These are phyloP conservation scores for Halisarca cf. caerulea DNA, from an alignment of 37 sponge, comb jelly and placozoan species.

Conservation along the genomic window DNA sequence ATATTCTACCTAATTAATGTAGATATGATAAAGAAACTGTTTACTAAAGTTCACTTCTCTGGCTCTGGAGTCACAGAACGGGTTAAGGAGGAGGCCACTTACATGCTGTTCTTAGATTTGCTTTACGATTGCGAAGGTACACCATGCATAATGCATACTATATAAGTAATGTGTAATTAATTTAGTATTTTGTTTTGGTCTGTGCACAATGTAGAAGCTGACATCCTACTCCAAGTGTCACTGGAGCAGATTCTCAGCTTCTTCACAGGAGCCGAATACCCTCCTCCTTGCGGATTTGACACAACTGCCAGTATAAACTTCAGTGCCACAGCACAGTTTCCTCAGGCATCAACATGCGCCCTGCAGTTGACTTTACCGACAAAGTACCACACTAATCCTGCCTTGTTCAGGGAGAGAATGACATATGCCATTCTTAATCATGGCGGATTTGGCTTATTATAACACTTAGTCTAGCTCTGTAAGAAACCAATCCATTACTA, in stretches of 20 bases:
- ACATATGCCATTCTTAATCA: constrained; percentile 3
- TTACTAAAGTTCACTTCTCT: neutral
- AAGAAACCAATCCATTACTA: too few relatives aligned
- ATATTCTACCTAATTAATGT: too few relatives aligned
- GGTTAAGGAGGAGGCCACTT: neutral
- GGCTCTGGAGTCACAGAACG: neutral
- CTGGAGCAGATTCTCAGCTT: constrained; percentile 15
- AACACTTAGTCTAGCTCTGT: too few relatives aligned
- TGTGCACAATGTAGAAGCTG: neutral
- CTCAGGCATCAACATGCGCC: constrained; percentile 12
- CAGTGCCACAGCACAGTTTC: neutral
- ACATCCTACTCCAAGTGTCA: neutral
- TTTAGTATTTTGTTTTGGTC: too few relatives aligned
- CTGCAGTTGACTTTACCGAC: constrained; percentile 19
- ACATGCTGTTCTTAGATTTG: constrained; percentile 6
- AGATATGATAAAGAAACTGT: neutral
- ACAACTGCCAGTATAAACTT: neutral
- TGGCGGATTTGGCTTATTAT: constrained; percentile 37
- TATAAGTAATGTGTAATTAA: too few relatives aligned
- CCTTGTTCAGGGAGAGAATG: constrained; percentile 17
- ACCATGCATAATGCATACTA: neutral
- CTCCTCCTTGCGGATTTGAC: constrained; percentile 24
- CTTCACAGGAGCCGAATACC: constrained; percentile 21
- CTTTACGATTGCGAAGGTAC: neutral
- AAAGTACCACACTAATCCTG: neutral